Base-by-base conservation (phyloP, 2,888 invertebrate species). In the Idaea dimidiata region DNA sequence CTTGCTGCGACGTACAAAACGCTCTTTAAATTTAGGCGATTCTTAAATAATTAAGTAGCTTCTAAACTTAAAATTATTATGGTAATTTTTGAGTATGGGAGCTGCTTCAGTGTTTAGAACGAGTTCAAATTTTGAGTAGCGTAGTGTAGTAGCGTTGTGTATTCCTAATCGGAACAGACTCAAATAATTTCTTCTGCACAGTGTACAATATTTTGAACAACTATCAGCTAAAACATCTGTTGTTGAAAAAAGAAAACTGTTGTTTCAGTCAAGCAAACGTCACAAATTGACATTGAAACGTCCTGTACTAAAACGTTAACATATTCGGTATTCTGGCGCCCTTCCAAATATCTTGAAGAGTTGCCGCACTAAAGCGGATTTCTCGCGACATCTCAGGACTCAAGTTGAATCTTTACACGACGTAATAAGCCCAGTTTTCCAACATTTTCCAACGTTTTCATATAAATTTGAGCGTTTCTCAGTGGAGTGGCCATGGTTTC, bases 401-500 rank as follows among this genome's bases (percentile, higher is more conserved):
- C 10, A 43, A 43, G 8, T 43, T 43, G 43, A 43, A 10, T 43
- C 43, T 43, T 43, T 43, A 43, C 43, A 43, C 43, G 43, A 43
- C 43, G 43, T 14, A 43, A 43, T 43, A 43, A 43, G 43, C 43
- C 3, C 43, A 43, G 43, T 43, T 43, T 43, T 43, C 43, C 43
- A 43, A 43, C 43, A 43, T 43, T 43, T 43, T 43, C 43, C 43
- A 43, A 43, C 43, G 43, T 43, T 43, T 43, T 43, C 10, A 43
- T 43, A 43, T 43, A 7, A 43, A 43, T 43, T 43, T 43, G 43
- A 43, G 43, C 43, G 43, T 43, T 43, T 14, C 43, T 43, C 43
- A 43, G 43, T 43, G 43, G 43, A 43, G 43, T 43, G 43, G 43
- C 43, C 43, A 43, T 43, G 43, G 43, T 43, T 43, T 43, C 43